Conservation (phyloP, 2,888 invertebrate genomes). For the Argyra leucocephala region DNA sequence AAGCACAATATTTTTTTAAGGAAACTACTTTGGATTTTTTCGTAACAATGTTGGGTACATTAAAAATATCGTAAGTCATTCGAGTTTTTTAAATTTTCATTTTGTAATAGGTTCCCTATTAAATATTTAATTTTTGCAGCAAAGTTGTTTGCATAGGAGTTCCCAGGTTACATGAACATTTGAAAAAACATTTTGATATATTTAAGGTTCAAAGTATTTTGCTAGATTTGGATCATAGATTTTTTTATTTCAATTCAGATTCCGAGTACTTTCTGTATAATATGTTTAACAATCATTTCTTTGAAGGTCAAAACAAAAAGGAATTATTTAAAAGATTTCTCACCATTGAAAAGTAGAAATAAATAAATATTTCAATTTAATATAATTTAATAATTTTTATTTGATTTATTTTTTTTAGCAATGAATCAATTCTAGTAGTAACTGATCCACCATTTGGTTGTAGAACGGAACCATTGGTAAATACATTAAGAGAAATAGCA, state of each 20-base stretch:
- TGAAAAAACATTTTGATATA: conserved; percentile 33
- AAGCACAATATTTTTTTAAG: conserved; percentile 83
- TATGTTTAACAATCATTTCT: conserved; percentile 83
- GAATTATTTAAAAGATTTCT: conserved; percentile 54
- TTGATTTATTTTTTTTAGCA: conserved; percentile 31
- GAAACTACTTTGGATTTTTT: conserved; percentile 57
- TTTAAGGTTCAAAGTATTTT: conserved; percentile 53
- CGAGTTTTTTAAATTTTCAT: too few species aligned
- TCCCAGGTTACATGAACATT: conserved; percentile 68
- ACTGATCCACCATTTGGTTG: conserved; percentile 91
- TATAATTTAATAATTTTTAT: conserved; percentile 13
- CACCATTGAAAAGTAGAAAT: conserved; percentile 46
- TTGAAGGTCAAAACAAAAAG: conserved; percentile 52
- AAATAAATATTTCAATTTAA: conserved; percentile 10
- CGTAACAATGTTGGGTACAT: conserved; percentile 50
- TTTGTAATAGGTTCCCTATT: not conserved
- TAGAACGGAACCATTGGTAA: conserved; percentile 67
- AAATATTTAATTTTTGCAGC: conserved; percentile 41
- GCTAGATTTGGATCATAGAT: conserved; percentile 72
- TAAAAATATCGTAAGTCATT: conserved; percentile 49
- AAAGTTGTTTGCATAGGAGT: conserved; percentile 78
- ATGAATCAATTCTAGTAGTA: conserved; percentile 51
- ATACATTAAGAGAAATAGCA: conserved; percentile 56
- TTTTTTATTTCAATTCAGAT: conserved; percentile 55
- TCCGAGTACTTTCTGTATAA: conserved; percentile 72